Evolutionary conservation across 2,888 invertebrate species (phyloP).

Genomic region (Suillia variegata): DNA sequence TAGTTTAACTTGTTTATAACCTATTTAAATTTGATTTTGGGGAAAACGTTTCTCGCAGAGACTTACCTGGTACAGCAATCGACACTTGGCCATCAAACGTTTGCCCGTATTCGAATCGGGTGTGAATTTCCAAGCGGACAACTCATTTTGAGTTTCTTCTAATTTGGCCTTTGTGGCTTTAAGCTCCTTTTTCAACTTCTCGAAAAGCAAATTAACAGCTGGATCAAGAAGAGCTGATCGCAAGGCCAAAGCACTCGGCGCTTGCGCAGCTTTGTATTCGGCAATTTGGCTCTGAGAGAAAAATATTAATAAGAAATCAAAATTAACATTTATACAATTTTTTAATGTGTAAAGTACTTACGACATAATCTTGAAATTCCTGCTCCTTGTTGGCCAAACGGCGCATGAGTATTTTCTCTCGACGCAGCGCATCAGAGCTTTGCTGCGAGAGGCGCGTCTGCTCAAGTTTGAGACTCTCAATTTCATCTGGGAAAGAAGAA

Average conservation of each 20-base stretch:
- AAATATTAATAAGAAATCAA: neutral
- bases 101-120: constrained; percentile 99
- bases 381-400: constrained; percentile 94
- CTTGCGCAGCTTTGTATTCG: constrained; percentile 88
- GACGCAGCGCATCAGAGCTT: constrained; percentile 83
- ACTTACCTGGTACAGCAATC: constrained; percentile 78
- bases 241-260: constrained; percentile 75
- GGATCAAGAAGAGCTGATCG: constrained; percentile 90
- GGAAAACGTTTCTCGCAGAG: neutral
- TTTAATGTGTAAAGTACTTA: constrained; percentile 65
- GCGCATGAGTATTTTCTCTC: constrained; percentile 91
- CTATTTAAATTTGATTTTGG: neutral
- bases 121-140: constrained; percentile 98
- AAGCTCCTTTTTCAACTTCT: constrained; percentile 88
- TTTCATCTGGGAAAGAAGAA: constrained; percentile 55
- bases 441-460: constrained; percentile 82
- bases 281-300: constrained; percentile 82
- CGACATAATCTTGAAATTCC: constrained; percentile 94
- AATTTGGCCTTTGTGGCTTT: constrained; percentile 86
- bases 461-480: constrained; percentile 65
- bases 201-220: constrained; percentile 91
- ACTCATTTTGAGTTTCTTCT: constrained; percentile 96
- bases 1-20: neutral
- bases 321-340: neutral
- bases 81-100: constrained; percentile 95